Conservation (phyloP, 2,113 vertebrate genomes). For the Sceloporus undulatus region DNA sequence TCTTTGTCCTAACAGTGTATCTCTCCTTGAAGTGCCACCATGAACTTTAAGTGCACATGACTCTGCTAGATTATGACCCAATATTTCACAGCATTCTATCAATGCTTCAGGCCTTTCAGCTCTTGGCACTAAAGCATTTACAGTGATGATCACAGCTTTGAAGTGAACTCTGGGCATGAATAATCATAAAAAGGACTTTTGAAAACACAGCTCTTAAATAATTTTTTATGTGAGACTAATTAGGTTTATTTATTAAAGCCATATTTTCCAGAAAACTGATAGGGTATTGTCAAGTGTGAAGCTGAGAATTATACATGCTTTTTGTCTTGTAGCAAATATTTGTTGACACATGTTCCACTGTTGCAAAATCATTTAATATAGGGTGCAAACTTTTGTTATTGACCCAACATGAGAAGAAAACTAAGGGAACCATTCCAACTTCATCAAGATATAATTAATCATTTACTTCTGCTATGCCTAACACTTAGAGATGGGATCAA, state of each 20-base stretch:
- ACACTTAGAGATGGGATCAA: background rate
- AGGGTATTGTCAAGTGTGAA: background rate
- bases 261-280: background rate
- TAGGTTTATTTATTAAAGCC: conserved; percentile 21
- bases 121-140: conserved; percentile 6
- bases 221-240: conserved; percentile 20
- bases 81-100: background rate
- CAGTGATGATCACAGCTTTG: background rate
- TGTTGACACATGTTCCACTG: background rate
- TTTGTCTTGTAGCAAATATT: conserved; percentile 2
- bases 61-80: background rate
- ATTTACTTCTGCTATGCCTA: conserved; percentile 2
- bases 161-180: background rate
- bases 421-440: too few species aligned
- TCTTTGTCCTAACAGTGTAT: background rate
- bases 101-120: background rate
- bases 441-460: background rate
- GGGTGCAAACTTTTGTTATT: background rate
- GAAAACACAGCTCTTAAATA: conserved; percentile 1
- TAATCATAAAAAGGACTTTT: conserved; percentile 30
- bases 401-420: background rate
- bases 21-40: too few species aligned
- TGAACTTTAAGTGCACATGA: background rate
- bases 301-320: background rate
- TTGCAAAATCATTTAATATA: background rate